Evolutionary conservation across 1,140 invertebrate genomes (phyloP).

Genomic region (Trichonephila clavata): DNA sequence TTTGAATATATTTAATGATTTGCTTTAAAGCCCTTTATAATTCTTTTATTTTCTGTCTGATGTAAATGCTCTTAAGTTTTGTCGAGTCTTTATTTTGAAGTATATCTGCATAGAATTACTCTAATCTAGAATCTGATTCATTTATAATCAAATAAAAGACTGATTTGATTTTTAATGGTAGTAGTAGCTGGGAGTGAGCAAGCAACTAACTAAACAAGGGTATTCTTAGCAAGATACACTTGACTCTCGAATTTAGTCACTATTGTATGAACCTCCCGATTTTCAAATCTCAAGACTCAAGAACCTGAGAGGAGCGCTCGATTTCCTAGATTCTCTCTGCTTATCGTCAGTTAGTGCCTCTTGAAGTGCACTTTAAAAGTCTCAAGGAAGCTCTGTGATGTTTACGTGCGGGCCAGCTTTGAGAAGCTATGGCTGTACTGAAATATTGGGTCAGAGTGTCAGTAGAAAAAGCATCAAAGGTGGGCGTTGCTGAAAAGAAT

Average conservation of each 20-base stretch:
- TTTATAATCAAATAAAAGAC: background rate
- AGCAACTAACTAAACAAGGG: background rate
- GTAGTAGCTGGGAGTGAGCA: background rate
- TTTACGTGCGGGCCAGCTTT: conserved; percentile 20
- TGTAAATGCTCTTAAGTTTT: too few relatives aligned
- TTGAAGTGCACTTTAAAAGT: conserved; percentile 50
- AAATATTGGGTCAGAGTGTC: conserved; percentile 34
- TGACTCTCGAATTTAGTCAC: background rate
- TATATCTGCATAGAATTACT: background rate
- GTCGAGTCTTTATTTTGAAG: background rate
- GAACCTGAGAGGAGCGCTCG: background rate
- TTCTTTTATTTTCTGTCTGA: too few relatives aligned
- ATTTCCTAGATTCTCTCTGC: conserved; percentile 6
- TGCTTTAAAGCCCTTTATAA: too few relatives aligned
- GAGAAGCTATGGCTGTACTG: background rate
- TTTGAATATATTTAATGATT: too few relatives aligned
- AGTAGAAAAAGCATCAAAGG: conserved; percentile 30
- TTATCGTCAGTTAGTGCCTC: conserved; percentile 52
- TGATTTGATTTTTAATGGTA: background rate
- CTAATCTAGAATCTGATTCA: background rate
- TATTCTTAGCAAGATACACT: background rate
- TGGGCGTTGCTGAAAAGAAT: background rate
- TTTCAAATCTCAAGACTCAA: background rate
- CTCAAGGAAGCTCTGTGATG: conserved; percentile 28
- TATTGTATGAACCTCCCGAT: background rate